A percentile compares a stretch with the other conserved stretches of the same genome.
These are phyloP conservation scores for Chironomus tentans DNA, from an alignment of 2,888 invertebrate species.

Conservation along the genomic window DNA sequence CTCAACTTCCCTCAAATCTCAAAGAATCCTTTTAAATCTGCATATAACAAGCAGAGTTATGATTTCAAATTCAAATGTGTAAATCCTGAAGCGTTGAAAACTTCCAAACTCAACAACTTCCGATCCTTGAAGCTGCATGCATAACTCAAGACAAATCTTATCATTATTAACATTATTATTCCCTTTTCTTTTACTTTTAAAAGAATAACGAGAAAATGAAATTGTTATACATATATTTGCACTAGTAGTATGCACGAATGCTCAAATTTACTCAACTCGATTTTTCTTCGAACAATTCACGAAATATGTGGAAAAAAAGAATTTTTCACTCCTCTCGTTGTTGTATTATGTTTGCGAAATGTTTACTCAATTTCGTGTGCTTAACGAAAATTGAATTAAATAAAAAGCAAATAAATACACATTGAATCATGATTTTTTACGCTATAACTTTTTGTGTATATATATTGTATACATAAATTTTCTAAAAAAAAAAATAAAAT, in stretches of 20 bases:
- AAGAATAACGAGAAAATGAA: neutral
- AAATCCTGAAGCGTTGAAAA: too few relatives aligned
- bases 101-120: too few relatives aligned
- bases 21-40: too few relatives aligned
- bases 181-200: neutral
- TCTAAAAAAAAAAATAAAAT: neutral
- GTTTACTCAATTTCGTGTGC: constrained; percentile 10
- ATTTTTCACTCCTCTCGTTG: neutral
- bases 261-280: neutral
- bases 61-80: too few relatives aligned
- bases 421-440: constrained; percentile 8
- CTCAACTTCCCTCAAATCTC: too few relatives aligned
- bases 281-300: constrained; percentile 14
- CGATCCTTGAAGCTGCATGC: neutral
- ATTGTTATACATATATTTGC: constrained; percentile 7
- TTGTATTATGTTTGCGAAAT: neutral
- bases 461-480: neutral
- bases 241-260: constrained; percentile 20
- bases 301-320: neutral
- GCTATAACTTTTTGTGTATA: neutral
- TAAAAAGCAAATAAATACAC: constrained; percentile 8
- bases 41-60: too few relatives aligned
- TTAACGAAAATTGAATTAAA: constrained; percentile 25
- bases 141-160: constrained; percentile 1
- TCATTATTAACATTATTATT: neutral